Evolutionary conservation across 2,888 invertebrate species (phyloP), one percentile per base, ranked within the genome.

Genomic region (Nephrotoma appendiculata): DNA sequence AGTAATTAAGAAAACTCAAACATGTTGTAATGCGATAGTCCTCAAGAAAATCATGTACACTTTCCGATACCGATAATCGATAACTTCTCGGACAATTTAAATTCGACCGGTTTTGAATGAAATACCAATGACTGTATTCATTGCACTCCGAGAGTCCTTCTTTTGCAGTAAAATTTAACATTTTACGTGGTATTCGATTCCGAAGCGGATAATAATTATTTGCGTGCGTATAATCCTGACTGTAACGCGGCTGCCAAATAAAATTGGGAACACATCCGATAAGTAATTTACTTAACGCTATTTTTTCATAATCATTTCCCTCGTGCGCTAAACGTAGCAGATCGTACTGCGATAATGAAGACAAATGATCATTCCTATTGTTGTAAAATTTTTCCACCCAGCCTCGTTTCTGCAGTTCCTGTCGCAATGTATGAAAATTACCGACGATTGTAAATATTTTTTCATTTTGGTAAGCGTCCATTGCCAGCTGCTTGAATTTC

Each of bases 341-440:
- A 2, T 88, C 86, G 6, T 90, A 89, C 85, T 90, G 89, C 86
- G 90, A 88, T 87, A 90, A 89, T 11, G 88, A 88, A 86, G 91
- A 91, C 71, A 92, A 89, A 19, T 90, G 90, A 1, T 90, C 88
- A 87, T 89, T 88, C 6, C 90, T 88, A 3, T 87, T 88, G 0
- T 90, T 88, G 6, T 93, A 91, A 44, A 94, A 90, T 91, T 95
- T 96, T 90, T 96, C 96, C 2, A 96, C 91, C 96, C 96, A 96
- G 0, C 96, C 96, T 7, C 95, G 92, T 83, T 93, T 92, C 84
- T 93, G 88, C 87, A 96, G 91, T 0, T 95, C 94, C 7, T 89
- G 88, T 9, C 91, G 88, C 6, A 91, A 89, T 0, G 89, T 90
- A 3, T 88, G 88, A 52, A 90, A 91, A 71, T 90, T 89, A 0